phyloP scores from a whole-genome alignment of 1,140 invertebrate species.

The Bombus vancouverensis region DNA sequence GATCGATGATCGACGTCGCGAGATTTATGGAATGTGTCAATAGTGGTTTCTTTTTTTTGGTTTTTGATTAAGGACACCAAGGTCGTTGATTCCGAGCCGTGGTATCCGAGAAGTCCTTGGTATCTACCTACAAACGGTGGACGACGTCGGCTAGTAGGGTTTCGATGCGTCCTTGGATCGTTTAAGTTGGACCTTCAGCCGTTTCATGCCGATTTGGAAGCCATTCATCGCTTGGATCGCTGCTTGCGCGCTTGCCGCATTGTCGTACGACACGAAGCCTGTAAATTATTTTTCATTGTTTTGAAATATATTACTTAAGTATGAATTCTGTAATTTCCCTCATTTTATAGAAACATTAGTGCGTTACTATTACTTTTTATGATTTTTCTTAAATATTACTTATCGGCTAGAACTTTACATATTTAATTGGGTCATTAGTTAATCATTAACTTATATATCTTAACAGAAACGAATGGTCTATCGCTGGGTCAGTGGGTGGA shows the following conservation, averaged over 20 bases:
- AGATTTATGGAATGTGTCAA: conserved; percentile 43
- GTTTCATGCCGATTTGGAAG: conserved; percentile 98
- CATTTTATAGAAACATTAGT: not conserved
- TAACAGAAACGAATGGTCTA: too few relatives aligned
- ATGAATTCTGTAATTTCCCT: not conserved
- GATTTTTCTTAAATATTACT: too few relatives aligned
- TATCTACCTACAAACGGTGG: conserved; percentile 80
- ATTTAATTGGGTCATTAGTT: too few relatives aligned
- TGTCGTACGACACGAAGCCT: conserved; percentile 98
- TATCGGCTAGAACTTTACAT: too few relatives aligned
- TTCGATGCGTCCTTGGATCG: conserved; percentile 95
- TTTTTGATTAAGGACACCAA: conserved; percentile 53
- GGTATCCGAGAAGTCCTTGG: conserved; percentile 71
- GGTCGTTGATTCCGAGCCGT: conserved; percentile 56
- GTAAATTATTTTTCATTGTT: conserved; percentile 61
- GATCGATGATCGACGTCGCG: conserved; percentile 35
- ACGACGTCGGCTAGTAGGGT: conserved; percentile 87
- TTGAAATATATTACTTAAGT: not conserved
- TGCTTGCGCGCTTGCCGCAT: conserved; percentile 94
- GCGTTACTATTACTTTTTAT: too few relatives aligned
- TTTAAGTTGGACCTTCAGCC: conserved; percentile 98
- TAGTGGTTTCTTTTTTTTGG: conserved; percentile 16
- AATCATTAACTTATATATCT: too few relatives aligned
- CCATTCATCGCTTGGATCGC: conserved; percentile 99
- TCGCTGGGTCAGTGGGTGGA: too few relatives aligned